phyloP scores from a whole-genome alignment of 2,113 vertebrate species.

The Centropus bengalensis region DNA sequence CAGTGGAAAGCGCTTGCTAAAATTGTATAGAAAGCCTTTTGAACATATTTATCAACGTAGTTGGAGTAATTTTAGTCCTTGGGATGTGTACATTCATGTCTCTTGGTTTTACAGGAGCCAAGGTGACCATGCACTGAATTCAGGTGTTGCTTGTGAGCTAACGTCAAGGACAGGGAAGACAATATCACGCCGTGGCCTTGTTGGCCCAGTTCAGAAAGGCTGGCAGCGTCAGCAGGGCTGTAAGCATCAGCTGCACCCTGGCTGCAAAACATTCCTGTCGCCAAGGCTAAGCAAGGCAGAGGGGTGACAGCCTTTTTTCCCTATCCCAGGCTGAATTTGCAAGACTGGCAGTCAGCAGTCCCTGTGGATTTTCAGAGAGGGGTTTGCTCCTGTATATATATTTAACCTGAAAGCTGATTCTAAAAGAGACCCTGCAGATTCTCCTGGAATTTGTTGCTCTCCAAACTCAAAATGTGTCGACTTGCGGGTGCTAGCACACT shows the following conservation, averaged over 20 bases:
- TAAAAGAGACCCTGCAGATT: background rate
- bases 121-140: accelerated
- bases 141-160: background rate
- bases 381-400: accelerated
- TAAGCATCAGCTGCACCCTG: background rate
- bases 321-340: accelerated
- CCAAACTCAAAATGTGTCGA: accelerated
- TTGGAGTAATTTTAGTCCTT: background rate
- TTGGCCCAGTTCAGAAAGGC: background rate
- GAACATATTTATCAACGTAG: background rate
- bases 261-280: background rate
- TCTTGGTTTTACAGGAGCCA: background rate
- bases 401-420: background rate
- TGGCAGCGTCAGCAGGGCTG: accelerated
- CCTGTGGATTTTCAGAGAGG: accelerated
- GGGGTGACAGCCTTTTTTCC: background rate
- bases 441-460: background rate
- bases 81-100: accelerated
- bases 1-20: background rate
- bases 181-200: accelerated
- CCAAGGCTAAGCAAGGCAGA: accelerated
- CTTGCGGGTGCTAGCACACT: accelerated
- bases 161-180: accelerated
- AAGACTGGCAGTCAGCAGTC: background rate
- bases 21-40: background rate